Conservation (phyloP, 2,797 vertebrate species). For the Sparus aurata region DNA sequence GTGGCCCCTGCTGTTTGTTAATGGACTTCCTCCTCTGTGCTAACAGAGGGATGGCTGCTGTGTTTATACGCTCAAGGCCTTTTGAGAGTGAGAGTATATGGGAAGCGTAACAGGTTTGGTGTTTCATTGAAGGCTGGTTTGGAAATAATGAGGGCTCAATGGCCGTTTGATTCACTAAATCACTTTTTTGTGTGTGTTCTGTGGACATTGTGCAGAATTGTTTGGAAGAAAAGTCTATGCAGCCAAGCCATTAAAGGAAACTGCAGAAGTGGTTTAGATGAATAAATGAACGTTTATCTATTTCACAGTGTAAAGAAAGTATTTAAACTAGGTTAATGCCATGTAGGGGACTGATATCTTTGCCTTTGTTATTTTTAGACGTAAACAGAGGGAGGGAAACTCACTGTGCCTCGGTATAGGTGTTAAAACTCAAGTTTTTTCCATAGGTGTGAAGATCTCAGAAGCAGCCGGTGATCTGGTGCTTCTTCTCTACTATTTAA, state of each 20-base stretch:
- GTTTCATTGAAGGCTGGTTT: conserved; percentile 10
- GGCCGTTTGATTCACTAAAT: conserved; percentile 10
- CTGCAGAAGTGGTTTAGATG: background rate
- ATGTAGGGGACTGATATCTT: background rate
- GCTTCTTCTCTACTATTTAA: background rate
- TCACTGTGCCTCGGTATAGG: background rate
- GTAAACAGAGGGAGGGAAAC: conserved; percentile 11
- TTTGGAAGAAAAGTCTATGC: background rate
- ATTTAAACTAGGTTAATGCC: background rate
- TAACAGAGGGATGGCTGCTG: conserved; percentile 35
- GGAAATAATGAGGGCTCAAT: background rate
- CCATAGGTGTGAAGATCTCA: conserved; percentile 11
- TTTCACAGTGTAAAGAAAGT: background rate
- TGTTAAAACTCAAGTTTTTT: conserved; percentile 18
- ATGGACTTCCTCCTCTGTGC: conserved; percentile 64
- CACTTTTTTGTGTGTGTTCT: too few relatives aligned
- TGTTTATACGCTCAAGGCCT: conserved; percentile 19
- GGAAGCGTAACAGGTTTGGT: conserved; percentile 22
- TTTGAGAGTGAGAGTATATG: conserved; percentile 4
- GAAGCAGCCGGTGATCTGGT: background rate
- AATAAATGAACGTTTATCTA: background rate
- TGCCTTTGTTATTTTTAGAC: conserved; percentile 28
- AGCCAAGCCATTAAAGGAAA: background rate
- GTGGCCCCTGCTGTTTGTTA: conserved; percentile 64
- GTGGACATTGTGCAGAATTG: background rate